These are phyloP conservation scores for Dermolepida albohirtum DNA, from an alignment of 2,888 invertebrate species.

Conservation along the genomic window DNA sequence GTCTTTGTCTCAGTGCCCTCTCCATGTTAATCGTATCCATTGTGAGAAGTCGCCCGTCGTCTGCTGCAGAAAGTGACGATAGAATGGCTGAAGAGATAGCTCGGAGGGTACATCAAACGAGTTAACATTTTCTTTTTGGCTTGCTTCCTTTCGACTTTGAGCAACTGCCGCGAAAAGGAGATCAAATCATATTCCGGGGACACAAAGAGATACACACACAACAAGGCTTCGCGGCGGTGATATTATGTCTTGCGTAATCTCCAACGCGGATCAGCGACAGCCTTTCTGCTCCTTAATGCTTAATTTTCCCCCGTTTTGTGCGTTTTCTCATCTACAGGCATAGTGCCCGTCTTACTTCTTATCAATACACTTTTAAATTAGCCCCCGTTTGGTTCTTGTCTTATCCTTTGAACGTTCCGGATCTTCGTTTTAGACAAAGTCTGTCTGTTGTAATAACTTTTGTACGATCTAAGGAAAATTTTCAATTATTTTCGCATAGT, in stretches of 20 bases:
- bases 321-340: no score
- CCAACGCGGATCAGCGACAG: slow-evolving; percentile 2
- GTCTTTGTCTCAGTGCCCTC: slow-evolving; percentile 62
- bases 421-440: slow-evolving; percentile 15
- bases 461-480: slow-evolving; percentile 9
- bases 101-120: slow-evolving; percentile 41
- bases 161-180: slow-evolving; percentile 8
- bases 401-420: slow-evolving; percentile 9
- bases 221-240: slow-evolving; percentile 3
- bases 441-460: slow-evolving; percentile 25
- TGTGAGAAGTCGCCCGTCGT: slow-evolving; percentile 52
- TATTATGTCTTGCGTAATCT: slow-evolving; percentile 2
- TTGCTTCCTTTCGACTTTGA: not conserved
- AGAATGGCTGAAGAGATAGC: slow-evolving; percentile 51
- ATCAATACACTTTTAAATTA: slow-evolving; percentile 39
- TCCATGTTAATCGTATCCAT: slow-evolving; percentile 63
- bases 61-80: slow-evolving; percentile 47
- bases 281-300: slow-evolving; percentile 4
- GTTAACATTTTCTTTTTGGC: slow-evolving; percentile 38
- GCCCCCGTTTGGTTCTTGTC: slow-evolving; percentile 33
- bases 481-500: slow-evolving; percentile 7
- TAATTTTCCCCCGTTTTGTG: slow-evolving; percentile 15
- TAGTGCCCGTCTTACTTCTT: slow-evolving; percentile 18
- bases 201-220: slow-evolving; percentile 4
- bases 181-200: not conserved